Conservation (phyloP, 23 tunicate species). For the Oikopleura vanhoeffeni region DNA sequence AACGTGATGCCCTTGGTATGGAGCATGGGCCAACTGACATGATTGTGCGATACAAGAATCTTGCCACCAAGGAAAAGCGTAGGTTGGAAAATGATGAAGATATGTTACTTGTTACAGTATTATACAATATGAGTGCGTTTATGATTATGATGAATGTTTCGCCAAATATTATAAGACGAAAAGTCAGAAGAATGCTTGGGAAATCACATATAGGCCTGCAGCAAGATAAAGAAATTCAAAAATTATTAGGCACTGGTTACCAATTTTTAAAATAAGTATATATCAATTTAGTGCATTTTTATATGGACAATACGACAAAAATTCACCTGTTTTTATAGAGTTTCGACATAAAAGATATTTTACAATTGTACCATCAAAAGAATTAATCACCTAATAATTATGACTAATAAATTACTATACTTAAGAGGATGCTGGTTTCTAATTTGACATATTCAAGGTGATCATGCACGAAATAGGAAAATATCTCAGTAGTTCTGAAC, state of each 20-base stretch:
- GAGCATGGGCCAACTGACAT: conserved; percentile 95
- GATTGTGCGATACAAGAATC: conserved; percentile 71
- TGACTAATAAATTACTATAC: no score
- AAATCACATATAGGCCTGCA: conserved; percentile 80
- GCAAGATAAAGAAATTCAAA: conserved; percentile 66
- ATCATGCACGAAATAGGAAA: no score
- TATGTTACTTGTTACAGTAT: conserved; percentile 55
- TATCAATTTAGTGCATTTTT: no score
- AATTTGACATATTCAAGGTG: no score
- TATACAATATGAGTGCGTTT: conserved; percentile 59
- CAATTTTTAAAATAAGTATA: no score
- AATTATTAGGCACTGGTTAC: conserved; percentile 20
- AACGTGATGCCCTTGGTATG: conserved; percentile 97
- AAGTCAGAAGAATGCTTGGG: conserved; percentile 85
- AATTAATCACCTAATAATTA: no score
- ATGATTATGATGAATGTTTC: conserved; percentile 84
- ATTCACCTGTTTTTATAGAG: no score
- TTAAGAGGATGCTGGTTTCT: no score
- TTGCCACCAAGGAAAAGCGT: conserved; percentile 33
- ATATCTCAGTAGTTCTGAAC: no score
- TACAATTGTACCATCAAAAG: no score
- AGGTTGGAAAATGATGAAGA: conserved; percentile 92
- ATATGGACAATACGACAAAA: no score
- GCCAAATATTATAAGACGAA: conserved; percentile 33
- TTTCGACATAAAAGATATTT: no score